Evolutionary conservation across 2,888 invertebrate genomes (phyloP), one percentile per base, ranked within the genome.

Genomic region (Napeogenes inachia): DNA sequence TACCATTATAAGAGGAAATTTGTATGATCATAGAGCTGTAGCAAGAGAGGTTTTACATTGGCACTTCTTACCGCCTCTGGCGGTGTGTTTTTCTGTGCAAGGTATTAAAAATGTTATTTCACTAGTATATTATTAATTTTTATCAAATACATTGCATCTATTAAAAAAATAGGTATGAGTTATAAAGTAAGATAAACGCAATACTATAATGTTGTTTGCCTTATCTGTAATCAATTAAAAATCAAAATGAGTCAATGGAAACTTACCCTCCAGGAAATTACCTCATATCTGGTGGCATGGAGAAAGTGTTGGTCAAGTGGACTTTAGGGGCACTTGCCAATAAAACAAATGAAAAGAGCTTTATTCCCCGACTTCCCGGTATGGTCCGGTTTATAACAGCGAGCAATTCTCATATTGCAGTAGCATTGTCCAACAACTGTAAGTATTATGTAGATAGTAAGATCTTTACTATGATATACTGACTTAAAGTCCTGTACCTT

Each of bases 241-340:
- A 35, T 30, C 10, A 3, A 30, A 30, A 8, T 30, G 10, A 21
- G 21, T 21, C 21, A 21, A 21, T 30, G 8, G 0, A 2, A 8
- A 2, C 8, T 50, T 6, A 33, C 59, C 54, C 74, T 80, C 56
- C 67, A 91, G 91, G 91, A 38, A 87, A 77, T 63, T 87, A 87
- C 61, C 63, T 91, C 2, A 81, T 87, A 61, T 79, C 87, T 56
- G 91, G 91, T 62, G 91, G 91, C 35, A 81, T 89, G 77, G 91
- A 91, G 63, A 85, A 84, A 66, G 91, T 91, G 0, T 70, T 91
- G 54, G 82, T 91, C 0, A 91, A 90, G 68, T 91, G 91, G 91
- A 85, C 87, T 0, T 67, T 84, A 12, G 85, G 88, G 13, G 75
- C 77, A 58, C 70, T 87, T 32, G 80, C 84, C 2, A 76, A 76